Conservation (phyloP, 2,888 invertebrate genomes). For the Cephus pygmeus region DNA sequence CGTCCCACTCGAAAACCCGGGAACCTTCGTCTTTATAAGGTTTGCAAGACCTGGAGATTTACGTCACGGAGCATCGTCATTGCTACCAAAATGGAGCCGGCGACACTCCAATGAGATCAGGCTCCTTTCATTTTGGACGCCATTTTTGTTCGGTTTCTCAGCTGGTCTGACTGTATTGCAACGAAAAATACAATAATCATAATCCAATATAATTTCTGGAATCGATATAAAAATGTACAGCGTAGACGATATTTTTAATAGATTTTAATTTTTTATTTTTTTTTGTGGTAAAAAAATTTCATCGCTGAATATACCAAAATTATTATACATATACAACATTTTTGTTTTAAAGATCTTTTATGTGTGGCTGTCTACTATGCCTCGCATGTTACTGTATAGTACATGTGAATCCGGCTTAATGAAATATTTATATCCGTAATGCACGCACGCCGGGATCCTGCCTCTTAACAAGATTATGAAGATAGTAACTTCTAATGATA, state of each 20-base stretch:
- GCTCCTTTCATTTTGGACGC: background rate
- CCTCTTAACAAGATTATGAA: background rate
- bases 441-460: background rate
- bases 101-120: background rate
- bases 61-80: background rate
- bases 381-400: background rate
- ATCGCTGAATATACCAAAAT: background rate
- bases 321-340: background rate
- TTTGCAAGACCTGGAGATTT: background rate
- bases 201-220: too few species aligned
- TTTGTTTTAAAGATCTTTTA: background rate
- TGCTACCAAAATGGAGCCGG: background rate
- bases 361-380: background rate
- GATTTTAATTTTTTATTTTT: background rate
- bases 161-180: background rate
- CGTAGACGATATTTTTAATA: too few species aligned
- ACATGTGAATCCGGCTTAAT: background rate
- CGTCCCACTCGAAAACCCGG: background rate
- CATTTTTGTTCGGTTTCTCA: background rate
- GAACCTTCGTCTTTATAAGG: background rate
- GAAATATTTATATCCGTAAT: background rate
- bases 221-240: too few species aligned
- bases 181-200: too few species aligned
- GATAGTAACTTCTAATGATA: background rate
- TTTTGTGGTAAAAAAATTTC: rapidly evolving